Percentiles rank a stretch among this genome's conserved stretches.
phyloP scores from a whole-genome alignment of 1,140 invertebrate species.

The Bombus confusus region DNA sequence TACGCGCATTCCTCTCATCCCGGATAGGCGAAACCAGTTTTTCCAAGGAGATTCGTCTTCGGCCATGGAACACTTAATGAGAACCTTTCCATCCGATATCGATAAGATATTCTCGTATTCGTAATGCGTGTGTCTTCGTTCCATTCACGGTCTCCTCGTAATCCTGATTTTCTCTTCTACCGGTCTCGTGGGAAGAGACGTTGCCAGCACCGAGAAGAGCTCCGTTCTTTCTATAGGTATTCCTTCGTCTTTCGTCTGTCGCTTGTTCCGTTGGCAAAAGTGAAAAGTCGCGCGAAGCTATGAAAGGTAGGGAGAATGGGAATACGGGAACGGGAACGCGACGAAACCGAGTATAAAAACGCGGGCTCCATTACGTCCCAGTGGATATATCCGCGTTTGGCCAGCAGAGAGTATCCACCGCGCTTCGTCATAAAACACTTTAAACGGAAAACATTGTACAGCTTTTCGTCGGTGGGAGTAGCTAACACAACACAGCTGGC shows the following conservation, averaged over 20 bases:
- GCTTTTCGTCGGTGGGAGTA: background rate
- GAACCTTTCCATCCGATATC: constrained; percentile 18
- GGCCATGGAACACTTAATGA: constrained; percentile 29
- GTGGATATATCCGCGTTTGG: constrained; percentile 17
- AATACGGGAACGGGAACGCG: background rate
- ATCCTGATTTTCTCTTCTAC: constrained; percentile 9
- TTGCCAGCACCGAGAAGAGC: no score
- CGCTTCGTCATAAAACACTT: constrained; percentile 23
- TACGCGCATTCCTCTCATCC: constrained; percentile 26
- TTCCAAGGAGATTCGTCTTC: constrained; percentile 9
- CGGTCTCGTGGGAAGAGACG: constrained; percentile 38
- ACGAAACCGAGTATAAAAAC: constrained; percentile 27
- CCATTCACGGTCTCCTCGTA: background rate
- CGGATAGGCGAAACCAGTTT: constrained; percentile 47
- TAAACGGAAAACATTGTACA: constrained; percentile 25
- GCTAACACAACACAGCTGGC: background rate
- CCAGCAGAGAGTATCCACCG: background rate
- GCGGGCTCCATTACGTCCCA: background rate
- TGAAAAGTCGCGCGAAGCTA: constrained; percentile 17
- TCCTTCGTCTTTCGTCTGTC: background rate
- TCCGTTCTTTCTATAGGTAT: background rate
- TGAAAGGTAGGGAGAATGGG: no score
- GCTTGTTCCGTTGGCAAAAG: constrained; percentile 15
- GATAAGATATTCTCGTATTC: constrained; percentile 48
- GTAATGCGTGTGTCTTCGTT: background rate